Base-by-base conservation (phyloP, 1,140 invertebrate species). In the Drosophila sulfurigaster region DNA sequence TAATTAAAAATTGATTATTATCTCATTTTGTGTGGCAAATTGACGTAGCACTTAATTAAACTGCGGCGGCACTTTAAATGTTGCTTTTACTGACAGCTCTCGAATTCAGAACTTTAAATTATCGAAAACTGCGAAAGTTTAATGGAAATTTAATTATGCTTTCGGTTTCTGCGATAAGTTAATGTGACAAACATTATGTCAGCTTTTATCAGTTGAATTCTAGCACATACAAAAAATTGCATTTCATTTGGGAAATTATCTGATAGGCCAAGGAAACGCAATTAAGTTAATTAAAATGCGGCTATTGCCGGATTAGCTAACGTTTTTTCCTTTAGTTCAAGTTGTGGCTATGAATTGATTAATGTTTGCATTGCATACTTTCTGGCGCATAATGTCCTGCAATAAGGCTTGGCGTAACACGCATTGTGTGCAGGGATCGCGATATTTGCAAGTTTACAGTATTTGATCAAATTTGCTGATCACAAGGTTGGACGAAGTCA, bases 241-340 rank as follows among this genome's bases (percentile, higher is more conserved):
- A 38, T 8, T 38, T 20, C 35, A 57, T 15, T 20, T 41, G 35
- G 35, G 0, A 25, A 57, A 13, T 43, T 5, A 57, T 6, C 35
- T 41, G 54, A 57, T 57, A 43, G 20, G 16, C 28, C 11, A 0
- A 57, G 32, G 7, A 32, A 15, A 15, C 10, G n/a, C 57, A 30
- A 59, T 59, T 59, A 30, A 20, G 10, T 13, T 59, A 59, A 59
- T 59, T 59, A 46, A 58, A 43, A 43, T 16, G 11, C 10, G 10
- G 15, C 46, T 25, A 20, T 15, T 49, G 15, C 1, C 16, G 46
- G 46, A 25, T 49, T 49, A 49, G 4, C 16, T 1, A 20, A 8
- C 4, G 46, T 20, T 20, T 11, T 20, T 20, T 25, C 10, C 46
- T 11, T 49, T 49, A 49, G 38, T 45, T 8, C 11, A 13, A 11